Evolutionary conservation across 2,113 vertebrate genomes (phyloP), one percentile per base, ranked within the genome.

Genomic region (Ammodytes dubius): DNA sequence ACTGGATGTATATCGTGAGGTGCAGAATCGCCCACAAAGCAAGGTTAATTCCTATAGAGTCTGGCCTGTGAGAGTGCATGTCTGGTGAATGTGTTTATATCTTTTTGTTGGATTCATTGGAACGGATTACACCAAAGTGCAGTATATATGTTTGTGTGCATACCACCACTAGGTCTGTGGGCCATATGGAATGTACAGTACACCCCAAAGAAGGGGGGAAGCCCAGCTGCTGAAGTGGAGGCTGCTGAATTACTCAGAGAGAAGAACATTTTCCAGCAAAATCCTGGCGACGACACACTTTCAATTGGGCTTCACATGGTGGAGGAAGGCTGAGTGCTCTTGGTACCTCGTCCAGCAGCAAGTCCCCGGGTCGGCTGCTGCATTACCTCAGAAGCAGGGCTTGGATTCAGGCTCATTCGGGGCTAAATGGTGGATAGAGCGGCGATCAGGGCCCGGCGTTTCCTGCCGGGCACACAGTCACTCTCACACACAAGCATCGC

Each of bases 391-490:
- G 50, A 65, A 66, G 64, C 74, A 58, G 54, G n/a, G 5, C 58
- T 77, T 46, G 35, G 80, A 72, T 73, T 77, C n/a, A 45, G 17
- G 6, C 63, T 56, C 68, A 12, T 71, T 82, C 57, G 19, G 65
- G 27, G 82, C 72, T 92, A 70, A 86, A 86, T 87, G 84, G 82
- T 72, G 68, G 71, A 84, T 66, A 75, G 81, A 82, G 81, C 66
- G 87, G 46, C 64, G 79, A 92, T 89, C 87, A 27, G 7, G 87
- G 45, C 64, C 83, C 3, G 0, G 60, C 35, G 82, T 56, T 92
- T 92, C 93, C 88, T 79, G 81, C 90, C 86, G 91, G 81, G 85
- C 92, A 88, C 83, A 86, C 86, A 92, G 90, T 87, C 79, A 17
- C 84, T 84, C 86, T 89, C 87, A 64, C 82, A 86, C 87, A 64